phyloP scores from a whole-genome alignment of 2,888 invertebrate genomes.

The Lysandra coridon region DNA sequence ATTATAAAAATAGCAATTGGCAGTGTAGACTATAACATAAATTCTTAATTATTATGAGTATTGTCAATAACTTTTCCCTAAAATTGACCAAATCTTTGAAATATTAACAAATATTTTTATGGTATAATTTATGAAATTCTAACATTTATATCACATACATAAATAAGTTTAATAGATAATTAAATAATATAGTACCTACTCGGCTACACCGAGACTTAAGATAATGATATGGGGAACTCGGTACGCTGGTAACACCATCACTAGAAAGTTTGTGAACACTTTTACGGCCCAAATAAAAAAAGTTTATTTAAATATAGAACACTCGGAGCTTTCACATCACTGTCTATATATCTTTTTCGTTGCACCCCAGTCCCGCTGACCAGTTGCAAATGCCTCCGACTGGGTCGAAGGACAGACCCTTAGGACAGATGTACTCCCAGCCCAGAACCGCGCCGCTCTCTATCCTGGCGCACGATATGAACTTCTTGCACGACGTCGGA shows the following conservation, averaged over 20 bases:
- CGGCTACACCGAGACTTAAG: conserved; percentile 25
- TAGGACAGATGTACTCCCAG: conserved; percentile 94
- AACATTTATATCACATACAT: conserved; percentile 26
- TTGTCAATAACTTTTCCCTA: background rate
- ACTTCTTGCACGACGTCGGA: conserved; percentile 93
- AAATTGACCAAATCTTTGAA: background rate
- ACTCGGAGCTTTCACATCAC: background rate
- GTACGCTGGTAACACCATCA: conserved; percentile 29
- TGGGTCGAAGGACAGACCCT: conserved; percentile 92
- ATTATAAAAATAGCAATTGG: conserved; percentile 26
- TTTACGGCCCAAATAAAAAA: conserved; percentile 9
- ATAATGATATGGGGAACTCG: conserved; percentile 30
- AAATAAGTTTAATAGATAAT: conserved; percentile 24
- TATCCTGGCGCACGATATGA: conserved; percentile 91
- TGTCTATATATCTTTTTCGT: conserved; percentile 71
- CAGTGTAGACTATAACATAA: conserved; percentile 12
- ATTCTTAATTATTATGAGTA: conserved; percentile 8
- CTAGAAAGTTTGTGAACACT: background rate
- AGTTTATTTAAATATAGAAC: background rate
- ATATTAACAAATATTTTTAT: background rate
- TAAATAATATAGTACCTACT: conserved; percentile 32
- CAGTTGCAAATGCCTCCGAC: conserved; percentile 95
- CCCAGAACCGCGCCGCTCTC: conserved; percentile 89
- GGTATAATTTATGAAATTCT: conserved; percentile 11
- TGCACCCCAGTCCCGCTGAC: conserved; percentile 90